Evolutionary conservation across 2,797 vertebrate species (phyloP).

Genomic region (Danionella dracula): DNA sequence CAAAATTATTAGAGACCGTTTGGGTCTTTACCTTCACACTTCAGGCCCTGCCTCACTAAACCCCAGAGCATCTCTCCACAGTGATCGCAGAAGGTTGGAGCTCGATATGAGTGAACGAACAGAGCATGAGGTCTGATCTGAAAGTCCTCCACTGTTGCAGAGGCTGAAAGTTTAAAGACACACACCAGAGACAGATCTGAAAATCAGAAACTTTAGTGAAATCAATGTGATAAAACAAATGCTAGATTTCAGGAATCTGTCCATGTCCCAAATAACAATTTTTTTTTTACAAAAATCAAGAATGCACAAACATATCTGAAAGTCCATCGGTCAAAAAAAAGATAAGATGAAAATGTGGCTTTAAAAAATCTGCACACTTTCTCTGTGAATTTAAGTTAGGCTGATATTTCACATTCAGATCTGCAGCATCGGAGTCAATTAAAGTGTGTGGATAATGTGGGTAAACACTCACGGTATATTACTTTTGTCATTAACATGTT

Average conservation of each 20-base stretch:
- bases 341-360: no score
- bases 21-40: constrained; percentile 83
- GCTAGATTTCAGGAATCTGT: no score
- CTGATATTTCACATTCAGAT: no score
- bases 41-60: constrained; percentile 91
- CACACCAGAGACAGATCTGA: not conserved
- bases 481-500: no score
- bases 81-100: constrained; percentile 94
- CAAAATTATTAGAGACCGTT: not conserved
- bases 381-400: no score
- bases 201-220: not conserved
- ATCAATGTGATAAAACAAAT: no score
- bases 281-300: not conserved
- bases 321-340: no score
- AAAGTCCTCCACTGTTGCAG: constrained; percentile 93
- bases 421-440: no score
- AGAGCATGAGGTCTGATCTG: constrained; percentile 92
- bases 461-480: no score
- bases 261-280: not conserved
- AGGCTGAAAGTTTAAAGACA: constrained; percentile 66
- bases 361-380: no score
- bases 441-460: no score
- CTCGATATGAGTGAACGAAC: constrained; percentile 92
- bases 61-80: constrained; percentile 98
- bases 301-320: no score